Conservation (phyloP, 2,113 vertebrate genomes). For the Bos indicus region DNA sequence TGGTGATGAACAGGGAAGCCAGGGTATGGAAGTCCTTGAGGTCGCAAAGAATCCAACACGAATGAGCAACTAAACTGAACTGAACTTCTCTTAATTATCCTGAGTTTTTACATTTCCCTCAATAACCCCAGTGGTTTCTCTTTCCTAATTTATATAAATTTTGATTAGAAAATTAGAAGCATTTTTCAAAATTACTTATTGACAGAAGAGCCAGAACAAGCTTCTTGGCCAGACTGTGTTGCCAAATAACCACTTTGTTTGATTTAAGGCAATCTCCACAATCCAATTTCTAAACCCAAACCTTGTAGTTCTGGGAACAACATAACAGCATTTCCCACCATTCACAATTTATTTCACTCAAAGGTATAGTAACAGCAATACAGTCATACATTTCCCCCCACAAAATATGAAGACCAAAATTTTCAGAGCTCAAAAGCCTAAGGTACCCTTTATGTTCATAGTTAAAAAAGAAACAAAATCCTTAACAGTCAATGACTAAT, state of each 20-base stretch:
- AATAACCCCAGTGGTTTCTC: neutral
- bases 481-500: neutral
- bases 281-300: neutral
- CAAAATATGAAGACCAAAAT: neutral
- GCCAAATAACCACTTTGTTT: neutral
- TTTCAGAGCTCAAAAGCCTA: neutral
- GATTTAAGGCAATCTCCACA: neutral
- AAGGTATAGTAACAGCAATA: neutral
- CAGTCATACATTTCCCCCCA: neutral
- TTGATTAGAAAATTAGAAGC: neutral
- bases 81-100: neutral
- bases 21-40: neutral
- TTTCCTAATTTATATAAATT: neutral
- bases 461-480: neutral
- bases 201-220: neutral
- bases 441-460: neutral
- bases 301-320: neutral
- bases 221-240: neutral
- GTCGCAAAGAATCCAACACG: rapidly evolving
- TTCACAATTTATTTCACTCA: neutral
- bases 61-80: neutral
- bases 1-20: neutral
- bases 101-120: neutral
- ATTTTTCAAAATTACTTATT: neutral
- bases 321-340: neutral